Base-by-base conservation (phyloP, 2,113 vertebrate species). In the Nesospiza acunhae region DNA sequence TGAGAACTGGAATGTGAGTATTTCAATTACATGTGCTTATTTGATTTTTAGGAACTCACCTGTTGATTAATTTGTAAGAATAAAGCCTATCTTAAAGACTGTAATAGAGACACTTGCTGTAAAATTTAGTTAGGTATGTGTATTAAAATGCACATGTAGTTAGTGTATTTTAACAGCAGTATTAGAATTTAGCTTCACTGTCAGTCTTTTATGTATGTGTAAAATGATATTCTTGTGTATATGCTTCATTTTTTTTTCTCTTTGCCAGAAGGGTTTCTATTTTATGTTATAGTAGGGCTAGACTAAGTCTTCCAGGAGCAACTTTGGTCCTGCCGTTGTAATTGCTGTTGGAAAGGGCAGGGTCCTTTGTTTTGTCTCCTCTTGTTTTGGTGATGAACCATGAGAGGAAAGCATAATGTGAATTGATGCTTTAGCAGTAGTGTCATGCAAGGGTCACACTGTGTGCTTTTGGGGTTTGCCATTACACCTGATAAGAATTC, bases 401-500 rank as follows among this genome's bases (percentile, higher is more conserved):
- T 26, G 41, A 37, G 55, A 64, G 21, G 39, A 72, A 72, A 80
- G 23, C 18, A 23, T 60, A 47, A 35, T 4, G 5, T 64, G 49
- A 68, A 42, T 15, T 20, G 27, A 39, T 63, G 55, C 64, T 77
- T 60, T 35, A 84, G 52, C 50, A 60, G 0, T 13, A 62, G 56
- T 0, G 1, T 14, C 16, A 22, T 2, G 10, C 12, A 8, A 22
- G 28, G 26, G 9, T 63, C n/a, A 44, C 52, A 27, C n/a, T 2
- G 1, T 64, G 6, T 77, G 46, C 46, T 85, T 90, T 49, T 82
- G 41, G 30, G 21, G 5, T 68, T 50, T 83, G 39, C 31, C 64
- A 1, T 17, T 70, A 14, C 11, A 42, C 22, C 49, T 2, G 4
- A 2, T 52, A 52, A 60, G 60, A 73, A 37, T 62, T 84, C 11